phyloP scores from a whole-genome alignment of 2,113 vertebrate species.

The Lepus americanus region DNA sequence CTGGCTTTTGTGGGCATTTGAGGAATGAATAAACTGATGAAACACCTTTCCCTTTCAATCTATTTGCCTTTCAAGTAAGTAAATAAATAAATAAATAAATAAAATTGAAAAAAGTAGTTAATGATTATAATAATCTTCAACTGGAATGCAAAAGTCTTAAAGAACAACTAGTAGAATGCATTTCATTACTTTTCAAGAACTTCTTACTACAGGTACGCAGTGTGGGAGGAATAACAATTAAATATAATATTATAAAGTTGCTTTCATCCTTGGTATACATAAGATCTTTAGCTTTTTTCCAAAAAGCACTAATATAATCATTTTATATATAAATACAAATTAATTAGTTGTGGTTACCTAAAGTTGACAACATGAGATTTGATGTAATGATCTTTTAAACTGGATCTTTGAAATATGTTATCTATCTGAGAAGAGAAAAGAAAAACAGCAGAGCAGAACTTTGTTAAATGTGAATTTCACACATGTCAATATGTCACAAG shows the following conservation, averaged over 20 bases:
- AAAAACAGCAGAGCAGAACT: neutral
- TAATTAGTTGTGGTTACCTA: conserved; percentile 83
- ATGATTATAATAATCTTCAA: neutral
- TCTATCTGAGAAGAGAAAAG: conserved; percentile 85
- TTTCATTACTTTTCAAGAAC: conserved; percentile 5
- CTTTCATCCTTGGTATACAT: neutral
- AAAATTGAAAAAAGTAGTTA: neutral
- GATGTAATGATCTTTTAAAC: conserved; percentile 83
- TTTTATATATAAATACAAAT: neutral
- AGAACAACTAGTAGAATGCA: neutral
- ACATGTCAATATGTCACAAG: conserved; percentile 37
- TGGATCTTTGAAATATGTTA: conserved; percentile 83
- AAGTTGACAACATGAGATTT: conserved; percentile 84
- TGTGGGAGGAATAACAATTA: neutral
- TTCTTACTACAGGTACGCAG: neutral
- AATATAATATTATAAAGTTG: conserved; percentile 16
- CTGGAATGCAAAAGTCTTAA: conserved; percentile 30
- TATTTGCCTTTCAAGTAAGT: no score
- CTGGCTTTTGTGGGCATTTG: no score
- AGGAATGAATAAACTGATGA: no score
- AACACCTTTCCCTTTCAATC: no score
- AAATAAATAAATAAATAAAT: neutral
- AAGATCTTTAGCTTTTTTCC: neutral
- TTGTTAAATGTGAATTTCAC: conserved; percentile 13
- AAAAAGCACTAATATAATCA: conserved; percentile 40